Base-by-base conservation (phyloP, 2,888 invertebrate genomes). In the Lissonota sp. region DNA sequence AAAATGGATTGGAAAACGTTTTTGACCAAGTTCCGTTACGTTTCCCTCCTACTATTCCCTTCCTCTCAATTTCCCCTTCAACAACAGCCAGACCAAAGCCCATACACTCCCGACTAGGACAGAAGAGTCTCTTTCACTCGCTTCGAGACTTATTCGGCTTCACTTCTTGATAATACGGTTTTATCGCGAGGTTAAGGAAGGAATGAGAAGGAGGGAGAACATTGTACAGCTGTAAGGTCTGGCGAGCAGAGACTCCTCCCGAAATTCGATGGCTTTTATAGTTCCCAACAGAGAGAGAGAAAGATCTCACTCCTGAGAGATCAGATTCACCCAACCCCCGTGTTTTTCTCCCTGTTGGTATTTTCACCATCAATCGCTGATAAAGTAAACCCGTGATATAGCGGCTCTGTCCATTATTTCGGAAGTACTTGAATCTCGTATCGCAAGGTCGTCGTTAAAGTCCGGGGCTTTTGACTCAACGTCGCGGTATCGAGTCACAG, bases 1-100 rank as follows among this genome's bases (percentile, higher is more conserved):
- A 76, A 79, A 80, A 82, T 82, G 69, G 76, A 82, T 80, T 82
- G 79, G 57, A 82, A 79, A 73, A 82, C 76, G 79, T 76, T 76
- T 79, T 79, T 76, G 79, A 64, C 76, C 76, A 76, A 82, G 74
- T 82, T 79, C 67, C 71, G 12, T 53, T 26, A 39, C 57, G 42
- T 55, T 49, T 14, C 58, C 14, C 53, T 53, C 37, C n/a, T 12
- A 55, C 66, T 1, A n/a, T 39, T 57, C 46, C 57, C 12, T 6
- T n/a, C n/a, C 49, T 39, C 39, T 39, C 39, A 26, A 53, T 12
- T 53, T 44, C 10, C 3, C 26, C 1, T 26, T 26, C 26, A 26
- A 26, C 26, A 26, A 26, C 26, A 26, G 26, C 26, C 26, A 26
- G 26, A 26, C 26, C 26, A 26, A 26, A 26, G 26, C 3, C 16